Base-by-base conservation (phyloP, 2,113 vertebrate species). In the Thamnaconus septentrionalis region DNA sequence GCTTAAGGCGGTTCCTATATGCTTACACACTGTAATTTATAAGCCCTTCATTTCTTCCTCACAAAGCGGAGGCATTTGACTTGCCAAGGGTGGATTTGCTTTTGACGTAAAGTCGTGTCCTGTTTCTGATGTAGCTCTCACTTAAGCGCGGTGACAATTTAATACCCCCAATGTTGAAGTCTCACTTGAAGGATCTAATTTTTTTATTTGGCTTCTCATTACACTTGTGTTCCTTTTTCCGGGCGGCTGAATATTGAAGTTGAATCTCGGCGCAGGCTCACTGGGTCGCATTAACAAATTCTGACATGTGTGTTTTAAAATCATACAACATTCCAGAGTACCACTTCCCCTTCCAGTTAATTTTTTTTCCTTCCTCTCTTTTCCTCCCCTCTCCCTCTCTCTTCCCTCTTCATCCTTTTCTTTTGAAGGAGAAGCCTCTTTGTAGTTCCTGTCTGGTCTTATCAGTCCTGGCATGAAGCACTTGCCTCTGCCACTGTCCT, bases 401-500 rank as follows among this genome's bases (percentile, higher is more conserved):
- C 73, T 74, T 82, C 64, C 73, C 67, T 66, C 81, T 73, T 82
- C 84, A 81, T 87, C 76, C 74, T 70, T 73, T 61, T 67, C 80
- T 75, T 89, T 85, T 88, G 83, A 86, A 83, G 82, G 78, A 86
- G 76, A 61, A 71, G 75, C n/a, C 59, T 70, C 89, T 91, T 91
- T 92, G 86, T 91, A 88, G 82, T 87, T 79, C 62, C 78, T 73
- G 80, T 90, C 84, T 79, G 69, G 79, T 86, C 91, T 91, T 91
- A 91, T 92, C 88, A 74, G 79, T 56, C 69, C 81, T 84, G 84
- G 86, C 85, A 86, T 78, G 80, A 88, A 88, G 86, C 85, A 80
- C 89, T 92, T 80, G 91, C 87, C 82, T 91, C 89, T 89, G 88
- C 90, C 85, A 89, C 88, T 88, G 91, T 91, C 89, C 88, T 89